Base-by-base conservation (phyloP, 2,888 invertebrate genomes). In the Serrognathus titanus region DNA sequence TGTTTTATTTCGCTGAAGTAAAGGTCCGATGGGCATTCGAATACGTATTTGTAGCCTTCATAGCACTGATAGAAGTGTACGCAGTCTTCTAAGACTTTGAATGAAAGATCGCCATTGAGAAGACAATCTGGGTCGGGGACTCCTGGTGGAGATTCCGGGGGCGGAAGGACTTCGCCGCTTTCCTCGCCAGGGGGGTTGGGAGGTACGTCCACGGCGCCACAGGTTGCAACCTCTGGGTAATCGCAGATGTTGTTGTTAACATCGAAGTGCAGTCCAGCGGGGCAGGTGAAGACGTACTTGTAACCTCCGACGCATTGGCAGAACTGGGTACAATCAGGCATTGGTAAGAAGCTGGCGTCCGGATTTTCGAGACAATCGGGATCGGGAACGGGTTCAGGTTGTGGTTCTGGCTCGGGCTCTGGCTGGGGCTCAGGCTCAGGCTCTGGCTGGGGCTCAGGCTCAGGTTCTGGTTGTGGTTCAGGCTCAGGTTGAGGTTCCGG, bases 321-420 rank as follows among this genome's bases (percentile, higher is more conserved):
- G 36, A 46, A 54, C 9, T 50, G 37, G 2, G 39, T 41, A 40
- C 54, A 54, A 46, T 46, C 46, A 8, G 46, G 24, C 46, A 20
- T 16, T 4, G 13, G 13, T n/a, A n/a, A 8, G 13, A 46, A 46
- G n/a, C 4, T 16, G 9, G 16, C 12, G 16, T 20, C 46, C 1
- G 11, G 12, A 31, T 31, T 31, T 1, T 4, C 39, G n/a, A 12
- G n/a, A 39, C 39, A 39, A 12, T 39, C 11, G 4, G 12, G 39
- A 39, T 39, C 39, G 5, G 39, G 39, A 4, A 11, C 6, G 5
- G 8, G 39, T 39, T 38, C 38, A 3, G n/a, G 11, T 57, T 74
- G 72, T 0, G 81, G 78, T 62, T 82, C 80, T 8, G 85, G 75
- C 60, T 73, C 69, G 0, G 74, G 75, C 51, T 70, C 75, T 13